Evolutionary conservation across 2,113 vertebrate species (phyloP).

Genomic region (Campylomormyrus numenius): DNA sequence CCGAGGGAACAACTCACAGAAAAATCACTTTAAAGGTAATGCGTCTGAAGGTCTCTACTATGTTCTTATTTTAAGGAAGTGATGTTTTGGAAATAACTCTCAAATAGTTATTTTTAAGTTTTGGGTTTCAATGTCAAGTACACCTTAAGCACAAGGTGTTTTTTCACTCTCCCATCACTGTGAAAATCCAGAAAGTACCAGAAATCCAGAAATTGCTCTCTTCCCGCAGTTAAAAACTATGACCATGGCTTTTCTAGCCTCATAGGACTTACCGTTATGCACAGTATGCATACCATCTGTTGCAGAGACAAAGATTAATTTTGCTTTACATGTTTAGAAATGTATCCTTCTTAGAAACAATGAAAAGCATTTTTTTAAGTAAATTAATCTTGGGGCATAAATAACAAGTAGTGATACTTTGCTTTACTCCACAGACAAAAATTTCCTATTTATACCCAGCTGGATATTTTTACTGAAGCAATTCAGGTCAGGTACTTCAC

Average conservation of each 20-base stretch:
- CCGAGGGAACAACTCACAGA: constrained; percentile 38
- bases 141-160: constrained; percentile 11
- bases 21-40: constrained; percentile 26
- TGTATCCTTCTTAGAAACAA: background rate
- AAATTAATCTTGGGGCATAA: background rate
- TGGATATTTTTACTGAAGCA: background rate
- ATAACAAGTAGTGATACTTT: background rate
- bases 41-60: background rate
- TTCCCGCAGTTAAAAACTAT: background rate
- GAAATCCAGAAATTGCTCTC: background rate
- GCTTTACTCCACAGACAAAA: background rate
- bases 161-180: constrained; percentile 23
- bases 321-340: background rate
- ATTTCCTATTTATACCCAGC: background rate
- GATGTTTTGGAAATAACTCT: background rate
- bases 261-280: background rate
- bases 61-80: background rate
- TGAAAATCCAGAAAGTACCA: constrained; percentile 2
- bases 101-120: background rate
- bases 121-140: background rate
- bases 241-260: constrained; percentile 10
- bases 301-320: background rate
- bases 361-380: background rate
- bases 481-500: background rate
- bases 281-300: constrained; percentile 15